Evolutionary conservation across 2,888 invertebrate genomes (phyloP), one percentile per base, ranked within the genome.

Genomic region (Ferrisia virgata): DNA sequence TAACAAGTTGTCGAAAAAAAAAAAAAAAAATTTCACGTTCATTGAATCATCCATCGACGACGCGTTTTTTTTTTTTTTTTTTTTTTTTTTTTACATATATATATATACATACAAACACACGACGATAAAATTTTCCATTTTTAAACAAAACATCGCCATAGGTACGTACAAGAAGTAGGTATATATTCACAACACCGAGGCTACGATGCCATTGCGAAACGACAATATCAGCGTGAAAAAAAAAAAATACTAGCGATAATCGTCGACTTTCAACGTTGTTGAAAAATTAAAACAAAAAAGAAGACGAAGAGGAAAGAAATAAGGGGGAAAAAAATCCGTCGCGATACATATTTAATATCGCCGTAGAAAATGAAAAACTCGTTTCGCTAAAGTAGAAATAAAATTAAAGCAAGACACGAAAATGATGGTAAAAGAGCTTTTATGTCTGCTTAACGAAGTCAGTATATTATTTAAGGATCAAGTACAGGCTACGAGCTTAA

Each of bases 381-480:
- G 82, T 69, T 83, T 69, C 82, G 82, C 69, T 69, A 83, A 83
- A 83, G 76, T 72, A 83, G 82, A 83, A 83, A 83, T 83, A 83
- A 83, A 83, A 83, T 83, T 83, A 83, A 83, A 83, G 82, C 82
- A 76, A 83, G 69, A 83, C 82, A 83, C 69, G 82, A 83, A 83
- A 83, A 83, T 83, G 82, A 83, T 83, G 82, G 82, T 83, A 83
- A 83, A 83, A 83, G 82, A 83, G 64, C 82, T 83, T 83, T 83
- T 83, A 83, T 83, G 82, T 83, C 82, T 43, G 82, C 82, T 83
- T 83, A 83, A 83, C 82, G 82, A 83, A 83, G 82, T 83, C 82
- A 83, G 82, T 83, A 83, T 83, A 83, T 83, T 83, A 83, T 83
- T 83, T 83, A 83, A 83, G 82, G 82, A 83, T 83, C 82, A 83